Base-by-base conservation (phyloP, 2,888 invertebrate genomes). In the Polydrusus cervinus region DNA sequence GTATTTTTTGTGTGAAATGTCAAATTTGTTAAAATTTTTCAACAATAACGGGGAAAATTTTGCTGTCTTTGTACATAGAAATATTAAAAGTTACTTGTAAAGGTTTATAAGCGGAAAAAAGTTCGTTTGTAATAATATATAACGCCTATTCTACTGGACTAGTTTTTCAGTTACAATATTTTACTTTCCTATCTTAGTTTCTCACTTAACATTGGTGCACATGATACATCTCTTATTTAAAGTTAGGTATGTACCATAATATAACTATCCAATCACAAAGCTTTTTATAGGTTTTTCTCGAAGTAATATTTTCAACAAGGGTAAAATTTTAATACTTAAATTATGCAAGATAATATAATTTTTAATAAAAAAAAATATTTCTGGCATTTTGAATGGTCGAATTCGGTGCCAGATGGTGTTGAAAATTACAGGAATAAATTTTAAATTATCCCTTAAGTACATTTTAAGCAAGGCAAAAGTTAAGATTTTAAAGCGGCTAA, bases 131-230 rank as follows among this genome's bases (percentile, higher is more conserved):
- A 74, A 51, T 74, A 62, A 51, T 62, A 65, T 76, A 67, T 66
- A 67, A 74, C 70, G 74, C 70, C 74, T 77, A 77, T 64, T 74
- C 71, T 77, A 77, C 77, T 77, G 77, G 77, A 77, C 77, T 77
- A 77, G 77, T 71, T 77, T 64, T 76, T 71, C 71, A 71, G 68
- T 71, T 75, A 75, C 68, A 64, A 71, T 75, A 67, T 38, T 71
- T 67, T 71, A 66, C 53, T 49, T 57, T 65, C 43, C 53, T 69
- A 69, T 60, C 55, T 71, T 62, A 51, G 16, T 34, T 55, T 71
- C 71, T 75, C 75, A 75, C 75, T 75, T 75, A 75, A 74, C 64
- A 69, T 74, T 75, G 75, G 71, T 75, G 75, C 75, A 75, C 66
- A 71, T 62, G 62, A 75, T 68, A 51, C 49, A 51, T 55, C 7